These are phyloP conservation scores for Oscheius myriophilus DNA, from an alignment of 2,888 invertebrate genomes.

Conservation along the genomic window DNA sequence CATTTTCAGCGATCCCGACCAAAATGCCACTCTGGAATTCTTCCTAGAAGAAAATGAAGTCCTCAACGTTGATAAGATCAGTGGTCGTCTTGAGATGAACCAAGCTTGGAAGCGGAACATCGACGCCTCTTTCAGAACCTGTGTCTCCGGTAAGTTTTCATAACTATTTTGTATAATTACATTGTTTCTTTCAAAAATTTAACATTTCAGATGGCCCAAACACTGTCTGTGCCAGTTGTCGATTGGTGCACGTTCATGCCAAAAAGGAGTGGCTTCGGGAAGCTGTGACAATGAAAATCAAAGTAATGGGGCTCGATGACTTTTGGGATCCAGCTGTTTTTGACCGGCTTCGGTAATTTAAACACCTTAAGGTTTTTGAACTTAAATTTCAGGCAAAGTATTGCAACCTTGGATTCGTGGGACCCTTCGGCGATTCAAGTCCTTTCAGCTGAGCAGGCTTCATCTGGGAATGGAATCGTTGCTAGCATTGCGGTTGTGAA, in stretches of 20 bases:
- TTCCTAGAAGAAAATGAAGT: conserved; percentile 63
- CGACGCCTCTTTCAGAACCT: conserved; percentile 57
- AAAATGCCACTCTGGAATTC: conserved; percentile 67
- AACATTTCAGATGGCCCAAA: conserved; percentile 67
- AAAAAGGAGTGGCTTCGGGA: conserved; percentile 54
- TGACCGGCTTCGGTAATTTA: conserved; percentile 52
- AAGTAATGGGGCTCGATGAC: conserved; percentile 54
- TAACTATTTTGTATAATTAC: background rate
- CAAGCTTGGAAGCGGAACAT: conserved; percentile 60
- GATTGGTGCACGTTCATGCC: conserved; percentile 57
- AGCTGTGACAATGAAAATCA: conserved; percentile 56
- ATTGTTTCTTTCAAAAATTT: background rate
- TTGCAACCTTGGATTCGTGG: conserved; percentile 43
- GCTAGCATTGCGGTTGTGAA: conserved; percentile 36
- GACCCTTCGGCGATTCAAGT: conserved; percentile 42
- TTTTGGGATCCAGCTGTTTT: conserved; percentile 64
- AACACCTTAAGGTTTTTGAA: background rate
- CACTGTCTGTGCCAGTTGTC: conserved; percentile 61
- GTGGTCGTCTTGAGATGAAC: conserved; percentile 58
- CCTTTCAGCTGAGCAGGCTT: conserved; percentile 34
- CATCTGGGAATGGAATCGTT: conserved; percentile 37
- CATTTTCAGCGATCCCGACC: conserved; percentile 68
- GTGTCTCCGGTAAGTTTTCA: conserved; percentile 59
- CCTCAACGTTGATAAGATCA: conserved; percentile 57
- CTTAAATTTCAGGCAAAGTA: conserved; percentile 37